Percentiles rank a stretch among this genome's conserved stretches.
Evolutionary conservation across 2,888 invertebrate species (phyloP).

Genomic region (Andrena bicolor): DNA sequence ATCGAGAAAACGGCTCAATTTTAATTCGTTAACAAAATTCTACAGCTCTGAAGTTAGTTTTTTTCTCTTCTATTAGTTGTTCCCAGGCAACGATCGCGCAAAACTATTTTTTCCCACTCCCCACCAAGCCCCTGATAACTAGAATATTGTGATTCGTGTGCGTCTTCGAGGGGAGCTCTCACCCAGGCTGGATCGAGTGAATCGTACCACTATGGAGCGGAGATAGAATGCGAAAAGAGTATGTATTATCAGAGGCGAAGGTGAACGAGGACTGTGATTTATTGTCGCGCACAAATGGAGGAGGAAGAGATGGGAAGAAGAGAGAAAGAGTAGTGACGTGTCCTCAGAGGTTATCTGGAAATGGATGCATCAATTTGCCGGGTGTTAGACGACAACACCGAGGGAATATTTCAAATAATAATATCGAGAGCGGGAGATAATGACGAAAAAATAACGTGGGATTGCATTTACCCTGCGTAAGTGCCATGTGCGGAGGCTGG

Average conservation of each 20-base stretch:
- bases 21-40: no score
- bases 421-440: slow-evolving; percentile 53
- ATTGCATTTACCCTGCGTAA: slow-evolving; percentile 40
- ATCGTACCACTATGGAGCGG: neutral
- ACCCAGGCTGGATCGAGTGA: slow-evolving; percentile 4
- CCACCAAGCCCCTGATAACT: slow-evolving; percentile 10
- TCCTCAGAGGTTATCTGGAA: slow-evolving; percentile 60
- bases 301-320: neutral
- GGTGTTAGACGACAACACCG: slow-evolving; percentile 37
- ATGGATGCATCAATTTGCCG: slow-evolving; percentile 51
- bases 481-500: neutral
- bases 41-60: no score
- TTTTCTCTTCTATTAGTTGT: slow-evolving; percentile 5
- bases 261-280: slow-evolving; percentile 36
- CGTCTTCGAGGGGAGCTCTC: neutral
- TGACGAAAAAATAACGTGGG: slow-evolving; percentile 44
- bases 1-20: no score
- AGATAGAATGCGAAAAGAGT: slow-evolving; percentile 16
- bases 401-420: slow-evolving; percentile 56
- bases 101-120: slow-evolving; percentile 3
- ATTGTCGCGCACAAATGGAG: slow-evolving; percentile 5
- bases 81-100: slow-evolving; percentile 27
- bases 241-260: slow-evolving; percentile 27
- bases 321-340: slow-evolving; percentile 2
- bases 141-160: slow-evolving; percentile 18